These are phyloP conservation scores for Acanthiza pusilla DNA, from an alignment of 2,797 vertebrate species.

Conservation along the genomic window DNA sequence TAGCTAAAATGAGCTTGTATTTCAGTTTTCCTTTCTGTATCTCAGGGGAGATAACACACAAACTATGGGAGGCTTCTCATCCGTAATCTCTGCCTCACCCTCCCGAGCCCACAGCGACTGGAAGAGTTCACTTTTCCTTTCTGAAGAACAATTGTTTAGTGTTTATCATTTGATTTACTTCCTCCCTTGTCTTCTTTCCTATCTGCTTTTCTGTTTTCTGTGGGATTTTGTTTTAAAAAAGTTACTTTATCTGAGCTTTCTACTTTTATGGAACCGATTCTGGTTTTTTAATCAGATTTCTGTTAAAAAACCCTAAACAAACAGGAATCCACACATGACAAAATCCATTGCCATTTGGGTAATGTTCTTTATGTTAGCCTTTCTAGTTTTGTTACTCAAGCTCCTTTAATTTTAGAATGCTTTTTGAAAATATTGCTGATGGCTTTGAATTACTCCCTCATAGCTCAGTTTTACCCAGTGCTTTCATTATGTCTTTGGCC, in stretches of 20 bases:
- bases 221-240: not conserved
- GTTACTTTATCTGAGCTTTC: not conserved
- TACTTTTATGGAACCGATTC: not conserved
- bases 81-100: not conserved
- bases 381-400: not conserved
- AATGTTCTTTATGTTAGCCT: not conserved
- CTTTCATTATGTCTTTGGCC: not conserved
- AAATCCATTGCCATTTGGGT: not conserved
- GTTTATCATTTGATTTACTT: not conserved
- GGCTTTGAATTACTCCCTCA: not conserved
- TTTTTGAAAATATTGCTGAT: not conserved
- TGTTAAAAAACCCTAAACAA: not conserved
- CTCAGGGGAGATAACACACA: not conserved
- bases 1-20: not conserved
- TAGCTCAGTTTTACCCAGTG: not conserved
- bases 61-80: not conserved
- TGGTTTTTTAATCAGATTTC: not conserved
- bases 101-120: accelerated
- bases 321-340: not conserved
- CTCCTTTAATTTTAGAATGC: not conserved
- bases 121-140: not conserved
- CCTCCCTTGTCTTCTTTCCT: not conserved
- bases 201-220: not conserved
- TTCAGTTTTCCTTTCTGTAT: not conserved
- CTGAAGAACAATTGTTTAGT: not conserved